Percentiles rank a stretch among this genome's conserved stretches.
Evolutionary conservation across 2,888 invertebrate genomes (phyloP).

Genomic region (Nematopogon swammerdamellus): DNA sequence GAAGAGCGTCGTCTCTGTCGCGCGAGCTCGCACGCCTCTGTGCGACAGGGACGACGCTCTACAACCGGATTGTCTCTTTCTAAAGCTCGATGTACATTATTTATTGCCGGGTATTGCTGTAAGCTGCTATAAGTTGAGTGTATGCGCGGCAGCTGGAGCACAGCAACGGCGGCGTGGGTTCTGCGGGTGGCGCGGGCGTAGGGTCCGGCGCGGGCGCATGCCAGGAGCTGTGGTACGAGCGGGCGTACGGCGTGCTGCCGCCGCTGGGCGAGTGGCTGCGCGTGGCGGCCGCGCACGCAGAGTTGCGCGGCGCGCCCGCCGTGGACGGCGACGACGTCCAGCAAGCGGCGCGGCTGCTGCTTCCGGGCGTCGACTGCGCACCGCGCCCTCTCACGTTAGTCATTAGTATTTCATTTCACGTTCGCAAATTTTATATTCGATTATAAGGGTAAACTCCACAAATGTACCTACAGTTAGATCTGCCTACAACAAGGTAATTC

Average conservation of each 20-base stretch:
- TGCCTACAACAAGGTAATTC: too few species aligned
- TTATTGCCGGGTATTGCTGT: too few species aligned
- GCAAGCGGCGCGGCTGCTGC: constrained; percentile 80
- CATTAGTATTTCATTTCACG: too few species aligned
- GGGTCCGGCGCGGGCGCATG: constrained; percentile 43
- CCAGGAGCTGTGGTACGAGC: constrained; percentile 78
- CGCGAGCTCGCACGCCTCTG: too few species aligned
- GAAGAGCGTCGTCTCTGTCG: too few species aligned
- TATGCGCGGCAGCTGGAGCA: constrained; percentile 75
- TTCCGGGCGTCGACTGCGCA: constrained; percentile 89
- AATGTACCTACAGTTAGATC: too few species aligned
- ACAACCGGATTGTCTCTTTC: too few species aligned
- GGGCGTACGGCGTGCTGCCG: constrained; percentile 84
- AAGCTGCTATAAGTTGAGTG: too few species aligned
- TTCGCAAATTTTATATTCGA: too few species aligned
- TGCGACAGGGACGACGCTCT: too few species aligned
- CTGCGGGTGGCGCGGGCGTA: constrained; percentile 15
- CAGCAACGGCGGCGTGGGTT: constrained; percentile 18
- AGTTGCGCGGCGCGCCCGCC: constrained; percentile 71
- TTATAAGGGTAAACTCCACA: too few species aligned
- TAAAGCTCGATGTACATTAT: too few species aligned
- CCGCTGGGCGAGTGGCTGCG: constrained; percentile 90
- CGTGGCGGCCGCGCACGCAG: constrained; percentile 78
- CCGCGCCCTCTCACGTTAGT: constrained; percentile 67
- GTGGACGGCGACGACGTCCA: constrained; percentile 86